Conservation (phyloP, 35 echinoderm and acorn worm genomes). For the Lytechinus pictus region DNA sequence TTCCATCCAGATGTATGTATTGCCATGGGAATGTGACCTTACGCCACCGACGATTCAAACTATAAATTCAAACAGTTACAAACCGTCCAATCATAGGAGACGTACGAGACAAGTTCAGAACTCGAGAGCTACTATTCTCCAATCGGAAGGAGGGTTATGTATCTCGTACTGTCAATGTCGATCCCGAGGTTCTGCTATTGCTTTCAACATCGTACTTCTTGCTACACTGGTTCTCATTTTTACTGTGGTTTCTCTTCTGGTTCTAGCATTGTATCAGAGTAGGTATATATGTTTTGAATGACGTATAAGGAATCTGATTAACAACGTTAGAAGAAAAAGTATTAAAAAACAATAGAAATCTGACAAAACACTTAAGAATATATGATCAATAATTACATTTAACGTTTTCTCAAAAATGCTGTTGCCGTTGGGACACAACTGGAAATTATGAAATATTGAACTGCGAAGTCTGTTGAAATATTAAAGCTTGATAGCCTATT, state of each 20-base stretch:
- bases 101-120: background rate
- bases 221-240: background rate
- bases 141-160: background rate
- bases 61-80: background rate
- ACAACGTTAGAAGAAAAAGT: too few relatives aligned
- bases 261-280: background rate
- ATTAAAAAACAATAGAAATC: too few relatives aligned
- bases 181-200: background rate
- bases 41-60: background rate
- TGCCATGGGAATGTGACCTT: background rate
- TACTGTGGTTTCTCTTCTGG: background rate
- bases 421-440: too few relatives aligned
- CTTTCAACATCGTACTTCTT: background rate
- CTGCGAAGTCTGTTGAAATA: too few relatives aligned
- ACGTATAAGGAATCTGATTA: too few relatives aligned
- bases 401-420: too few relatives aligned
- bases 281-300: background rate
- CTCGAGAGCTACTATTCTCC: background rate
- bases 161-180: background rate
- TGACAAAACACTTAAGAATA: too few relatives aligned
- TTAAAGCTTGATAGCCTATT: too few relatives aligned
- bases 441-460: too few relatives aligned
- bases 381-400: too few relatives aligned
- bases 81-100: background rate
- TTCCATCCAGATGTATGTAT: background rate